Base-by-base conservation (phyloP, 2,888 invertebrate genomes). In the Diarsia mendica region DNA sequence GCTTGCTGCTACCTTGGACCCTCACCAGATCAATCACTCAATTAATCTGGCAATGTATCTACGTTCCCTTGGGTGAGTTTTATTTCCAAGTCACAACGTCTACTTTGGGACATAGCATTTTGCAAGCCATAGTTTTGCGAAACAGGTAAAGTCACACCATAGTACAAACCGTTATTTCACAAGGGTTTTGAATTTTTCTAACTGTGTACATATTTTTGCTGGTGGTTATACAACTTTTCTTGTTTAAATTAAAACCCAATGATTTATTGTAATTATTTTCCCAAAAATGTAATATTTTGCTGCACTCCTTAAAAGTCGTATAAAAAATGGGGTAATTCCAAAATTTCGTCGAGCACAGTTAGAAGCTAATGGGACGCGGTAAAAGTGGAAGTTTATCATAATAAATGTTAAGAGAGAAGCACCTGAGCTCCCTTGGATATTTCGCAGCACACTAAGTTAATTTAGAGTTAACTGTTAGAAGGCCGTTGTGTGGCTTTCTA, bases 371-470 rank as follows among this genome's bases (percentile, higher is more conserved):
- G 89, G 90, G 79, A 74, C 83, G 70, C 83, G 82, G 88, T 85
- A 83, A 88, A 89, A 90, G 90, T 90, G 89, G 88, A 87, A 88
- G 89, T 92, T 89, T 91, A 89, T 92, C 92, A 92, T 91, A 92
- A 92, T 92, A 92, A 91, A 89, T 90, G 91, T 85, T 91, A 90
- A 90, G 88, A 91, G 90, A 86, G 74, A 78, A 88, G 85, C 92
- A 92, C 91, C 92, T 92, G 92, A 85, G 91, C 90, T 72, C 75
- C 68, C 83, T 69, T 68, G 83, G 86, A 89, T 85, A 83, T 85
- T 89, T 84, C 77, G 78, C 87, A 87, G 87, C 53, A 77, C 84
- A 86, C 87, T 88, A 87, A 89, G 87, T 86, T 86, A 89, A 89
- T 90, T 88, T 87, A 80, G 81, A 87, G 82, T 89, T 87, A 82